Base-by-base conservation (phyloP, 2,888 invertebrate genomes). In the Philereme transversata region DNA sequence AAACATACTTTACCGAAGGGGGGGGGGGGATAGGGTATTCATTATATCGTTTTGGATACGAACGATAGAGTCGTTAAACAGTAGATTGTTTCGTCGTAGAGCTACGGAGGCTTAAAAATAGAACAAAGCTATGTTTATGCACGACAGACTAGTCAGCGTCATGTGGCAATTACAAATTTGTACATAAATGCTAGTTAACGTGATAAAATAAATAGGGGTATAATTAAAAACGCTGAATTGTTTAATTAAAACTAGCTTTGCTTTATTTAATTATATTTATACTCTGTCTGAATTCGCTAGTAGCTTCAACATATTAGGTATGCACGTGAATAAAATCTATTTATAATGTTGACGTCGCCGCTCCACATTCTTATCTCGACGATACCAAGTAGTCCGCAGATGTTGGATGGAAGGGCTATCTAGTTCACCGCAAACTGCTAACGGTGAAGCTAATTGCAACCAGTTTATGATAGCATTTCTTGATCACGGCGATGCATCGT, bases 301-400 rank as follows among this genome's bases (percentile, higher is more conserved):
- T 22, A 22, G 22, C 1, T 22, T 22, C 22, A 22, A 22, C 22
- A 22, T 22, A 22, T 22, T 43, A 81, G 81, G 76, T 84, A 75
- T 71, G 69, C 73, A 79, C 74, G 82, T 84, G 87, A 87, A 88
- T 88, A 84, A 86, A 86, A 79, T 86, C 90, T 90, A 91, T 90
- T 90, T 89, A 88, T 91, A 90, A 85, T 78, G 87, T 84, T 89
- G 90, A 90, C 88, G 88, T 78, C 77, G 79, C 66, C 83, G 88
- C 77, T 84, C 88, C 74, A 89, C 85, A 91, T 90, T 87, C 88
- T 90, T 91, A 91, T 90, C 90, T 87, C 79, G 73, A 62, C 71
- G 78, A 76, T 78, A 82, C 77, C 72, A 79, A 78, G 83, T 83
- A 78, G 83, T 83, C 84, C 74, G 73, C 83, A 88, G 82, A 87